phyloP scores from a whole-genome alignment of 2,888 invertebrate genomes.

The Netelia virgata region DNA sequence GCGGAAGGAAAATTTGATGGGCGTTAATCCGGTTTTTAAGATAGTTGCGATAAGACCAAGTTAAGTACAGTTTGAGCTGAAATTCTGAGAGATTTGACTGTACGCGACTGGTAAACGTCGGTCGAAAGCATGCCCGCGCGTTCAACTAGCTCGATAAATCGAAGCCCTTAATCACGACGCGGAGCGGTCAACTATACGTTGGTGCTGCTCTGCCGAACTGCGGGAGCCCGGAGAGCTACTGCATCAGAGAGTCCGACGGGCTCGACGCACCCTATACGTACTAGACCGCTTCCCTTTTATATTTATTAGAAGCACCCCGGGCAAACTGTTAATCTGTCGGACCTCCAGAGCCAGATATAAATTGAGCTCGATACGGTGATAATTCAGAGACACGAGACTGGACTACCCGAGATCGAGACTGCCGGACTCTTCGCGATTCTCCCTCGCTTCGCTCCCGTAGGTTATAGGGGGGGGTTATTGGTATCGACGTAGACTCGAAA shows the following conservation, averaged over 20 bases:
- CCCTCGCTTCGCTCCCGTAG: background rate
- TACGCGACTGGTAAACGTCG: constrained; percentile 18
- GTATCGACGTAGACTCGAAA: constrained; percentile 2
- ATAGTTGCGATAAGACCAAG: background rate
- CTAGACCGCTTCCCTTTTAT: constrained; percentile 73
- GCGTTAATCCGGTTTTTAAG: background rate
- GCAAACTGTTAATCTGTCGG: constrained; percentile 76
- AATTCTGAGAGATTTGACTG: constrained; percentile 8
- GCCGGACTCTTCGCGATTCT: constrained; percentile 55
- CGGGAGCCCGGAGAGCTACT: constrained; percentile 46
- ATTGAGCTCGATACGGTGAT: constrained; percentile 71
- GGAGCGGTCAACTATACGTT: constrained; percentile 70
- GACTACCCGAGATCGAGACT: constrained; percentile 66
- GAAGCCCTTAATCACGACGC: constrained; percentile 75
- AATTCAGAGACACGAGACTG: constrained; percentile 72
- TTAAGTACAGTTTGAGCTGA: background rate
- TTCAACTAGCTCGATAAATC: constrained; percentile 73
- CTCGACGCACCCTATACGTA: constrained; percentile 46
- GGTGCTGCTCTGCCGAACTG: constrained; percentile 39
- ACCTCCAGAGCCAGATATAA: constrained; percentile 72
- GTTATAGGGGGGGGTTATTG: background rate
- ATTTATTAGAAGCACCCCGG: constrained; percentile 75
- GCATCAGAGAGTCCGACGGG: constrained; percentile 53
- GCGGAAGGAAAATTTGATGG: background rate
- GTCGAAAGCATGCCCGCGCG: constrained; percentile 42